Evolutionary conservation across 2,797 vertebrate genomes (phyloP).

Genomic region (Silurus aristotelis): DNA sequence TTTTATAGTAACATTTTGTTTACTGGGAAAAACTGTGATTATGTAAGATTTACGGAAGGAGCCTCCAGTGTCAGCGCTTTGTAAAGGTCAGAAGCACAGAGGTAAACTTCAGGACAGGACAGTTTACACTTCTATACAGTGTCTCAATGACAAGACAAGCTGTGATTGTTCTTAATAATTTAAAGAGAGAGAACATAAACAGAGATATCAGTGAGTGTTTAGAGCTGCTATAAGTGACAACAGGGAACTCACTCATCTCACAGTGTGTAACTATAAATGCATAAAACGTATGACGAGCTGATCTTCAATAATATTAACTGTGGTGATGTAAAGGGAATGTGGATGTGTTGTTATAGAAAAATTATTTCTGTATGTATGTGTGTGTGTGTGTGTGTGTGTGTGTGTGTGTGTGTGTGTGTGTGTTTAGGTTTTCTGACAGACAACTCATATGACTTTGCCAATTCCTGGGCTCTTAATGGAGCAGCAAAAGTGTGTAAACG

Average conservation of each 20-base stretch:
- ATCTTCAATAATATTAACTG: neutral
- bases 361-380: neutral
- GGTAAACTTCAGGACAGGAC: too few relatives aligned
- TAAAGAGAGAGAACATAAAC: neutral
- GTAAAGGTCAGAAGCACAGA: too few relatives aligned
- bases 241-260: neutral
- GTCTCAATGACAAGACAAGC: too few relatives aligned
- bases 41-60: too few relatives aligned
- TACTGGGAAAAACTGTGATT: too few relatives aligned
- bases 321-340: neutral
- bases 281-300: neutral
- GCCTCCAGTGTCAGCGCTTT: too few relatives aligned
- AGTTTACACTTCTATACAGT: too few relatives aligned
- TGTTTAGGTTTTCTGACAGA: slow-evolving; percentile 78
- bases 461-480: slow-evolving; percentile 90
- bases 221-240: neutral
- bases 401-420: neutral
- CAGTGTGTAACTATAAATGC: neutral
- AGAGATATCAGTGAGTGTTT: neutral
- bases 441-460: slow-evolving; percentile 89
- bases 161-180: neutral
- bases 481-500: slow-evolving; percentile 80
- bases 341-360: neutral
- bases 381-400: slow-evolving; percentile 4
- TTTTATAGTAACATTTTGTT: too few relatives aligned